Evolutionary conservation across 2,113 vertebrate species (phyloP).

Genomic region (Vulpes vulpes): DNA sequence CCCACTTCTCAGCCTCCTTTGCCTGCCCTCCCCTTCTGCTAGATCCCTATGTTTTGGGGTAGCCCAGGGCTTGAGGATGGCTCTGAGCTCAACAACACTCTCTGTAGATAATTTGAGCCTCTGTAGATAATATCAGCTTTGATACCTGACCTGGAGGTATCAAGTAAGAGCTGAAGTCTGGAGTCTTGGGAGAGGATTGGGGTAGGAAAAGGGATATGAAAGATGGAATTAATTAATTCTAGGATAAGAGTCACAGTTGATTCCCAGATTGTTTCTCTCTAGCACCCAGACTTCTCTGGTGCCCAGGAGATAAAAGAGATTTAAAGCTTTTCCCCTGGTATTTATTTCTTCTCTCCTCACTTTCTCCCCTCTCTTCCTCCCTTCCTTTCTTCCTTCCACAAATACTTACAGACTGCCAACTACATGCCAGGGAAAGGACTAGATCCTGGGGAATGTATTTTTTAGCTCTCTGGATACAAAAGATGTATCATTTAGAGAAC

Average conservation of each 20-base stretch:
- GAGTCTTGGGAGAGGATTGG: background rate
- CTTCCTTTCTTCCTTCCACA: background rate
- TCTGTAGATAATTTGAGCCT: background rate
- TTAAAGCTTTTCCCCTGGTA: background rate
- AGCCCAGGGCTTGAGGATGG: background rate
- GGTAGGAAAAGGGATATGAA: background rate
- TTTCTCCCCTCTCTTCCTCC: background rate
- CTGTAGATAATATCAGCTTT: background rate
- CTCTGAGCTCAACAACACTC: background rate
- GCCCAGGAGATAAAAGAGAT: background rate
- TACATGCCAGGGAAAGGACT: background rate
- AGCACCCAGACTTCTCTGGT: background rate
- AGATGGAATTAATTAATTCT: background rate
- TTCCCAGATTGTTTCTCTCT: background rate
- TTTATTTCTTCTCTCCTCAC: background rate
- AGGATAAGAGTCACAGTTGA: background rate
- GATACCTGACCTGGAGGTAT: background rate
- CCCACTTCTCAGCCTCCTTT: background rate
- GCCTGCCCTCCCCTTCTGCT: background rate
- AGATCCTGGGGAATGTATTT: background rate
- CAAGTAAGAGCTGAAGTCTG: background rate
- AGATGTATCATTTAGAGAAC: conserved; percentile 48
- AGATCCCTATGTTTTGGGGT: background rate
- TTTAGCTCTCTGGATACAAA: conserved; percentile 32
- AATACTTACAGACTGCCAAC: background rate